Percentiles rank a stretch among this genome's conserved stretches.
phyloP scores from a whole-genome alignment of 2,797 vertebrate genomes.

The Pteronotus mesoamericanus region DNA sequence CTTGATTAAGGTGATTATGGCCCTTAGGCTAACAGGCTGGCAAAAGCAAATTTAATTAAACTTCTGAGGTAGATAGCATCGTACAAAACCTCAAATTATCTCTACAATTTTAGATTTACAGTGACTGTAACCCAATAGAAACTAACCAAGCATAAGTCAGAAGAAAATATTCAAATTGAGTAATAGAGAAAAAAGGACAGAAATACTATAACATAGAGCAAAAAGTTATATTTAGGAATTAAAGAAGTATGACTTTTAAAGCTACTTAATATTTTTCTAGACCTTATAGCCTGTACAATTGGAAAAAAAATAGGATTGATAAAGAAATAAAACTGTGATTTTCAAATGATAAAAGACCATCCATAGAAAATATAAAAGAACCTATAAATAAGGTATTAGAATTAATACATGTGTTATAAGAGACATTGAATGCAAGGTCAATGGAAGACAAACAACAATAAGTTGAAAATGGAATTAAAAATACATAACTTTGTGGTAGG shows the following conservation, averaged over 20 bases:
- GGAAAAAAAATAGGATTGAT: background rate
- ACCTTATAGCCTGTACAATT: background rate
- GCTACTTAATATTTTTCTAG: background rate
- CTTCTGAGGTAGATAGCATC: background rate
- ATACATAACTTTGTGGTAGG: background rate
- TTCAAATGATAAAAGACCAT: background rate
- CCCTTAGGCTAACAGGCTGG: background rate
- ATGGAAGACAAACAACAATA: background rate
- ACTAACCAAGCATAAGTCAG: background rate
- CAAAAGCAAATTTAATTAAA: conserved; percentile 50
- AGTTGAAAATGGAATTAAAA: background rate
- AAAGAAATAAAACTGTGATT: background rate
- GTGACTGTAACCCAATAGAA: background rate
- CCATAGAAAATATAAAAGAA: background rate
- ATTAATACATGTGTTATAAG: background rate
- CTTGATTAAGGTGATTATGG: conserved; percentile 23
- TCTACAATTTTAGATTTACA: background rate
- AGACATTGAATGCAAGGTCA: background rate
- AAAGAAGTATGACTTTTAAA: background rate
- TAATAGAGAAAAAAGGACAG: background rate
- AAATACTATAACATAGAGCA: background rate
- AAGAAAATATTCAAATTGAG: background rate
- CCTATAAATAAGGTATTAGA: background rate
- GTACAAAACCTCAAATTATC: background rate
- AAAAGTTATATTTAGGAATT: background rate